Base-by-base conservation (phyloP, 1,140 invertebrate species). In the Homalodisca vitripennis region DNA sequence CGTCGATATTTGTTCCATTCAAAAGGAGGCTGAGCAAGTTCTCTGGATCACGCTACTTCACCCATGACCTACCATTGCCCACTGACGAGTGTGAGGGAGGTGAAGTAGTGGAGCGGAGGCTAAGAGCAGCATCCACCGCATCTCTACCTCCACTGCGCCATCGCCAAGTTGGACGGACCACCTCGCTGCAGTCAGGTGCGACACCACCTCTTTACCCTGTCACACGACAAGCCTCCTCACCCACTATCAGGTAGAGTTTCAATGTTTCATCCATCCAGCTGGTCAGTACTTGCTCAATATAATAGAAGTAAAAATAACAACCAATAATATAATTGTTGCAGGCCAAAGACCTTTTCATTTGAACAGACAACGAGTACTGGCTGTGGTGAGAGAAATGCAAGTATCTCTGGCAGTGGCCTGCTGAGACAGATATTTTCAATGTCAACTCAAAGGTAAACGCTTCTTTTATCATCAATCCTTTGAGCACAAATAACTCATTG, bases 61-160 rank as follows among this genome's bases (percentile, higher is more conserved):
- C 84, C 22, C 85, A 87, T 69, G 86, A 87, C 73, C 79, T 87
- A 27, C 83, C 84, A 13, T 75, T 88, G 17, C 84, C 86, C 1
- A 84, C 82, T 10, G 86, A 88, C 67, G 86, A 88, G 72, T 87
- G 84, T 71, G 81, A 81, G 41, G 77, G 73, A 12, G 75, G 73
- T 3, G 74, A 79, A 53, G 73, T 78, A 67, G 53, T 79, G 79
- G 6, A 79, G 79, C 29, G 77, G 78, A 1, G 77, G 78, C 0
- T 71, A 78, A 65, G 77, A 81, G 70, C 73, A 81, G 68, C 76
- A 76, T 72, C 73, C 78, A 70, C 77, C 80, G 20, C 70, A 77
- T 30, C 74, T 77, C 2, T 74, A 75, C 3, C 72, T 80, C 32
- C 80, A 75, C 71, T 77, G 76, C 17, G 74, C 22, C 73, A 77